Percentiles rank a stretch among this genome's conserved stretches.
These are phyloP conservation scores for Calameuta filiformis DNA, from an alignment of 2,888 invertebrate species.

Conservation along the genomic window DNA sequence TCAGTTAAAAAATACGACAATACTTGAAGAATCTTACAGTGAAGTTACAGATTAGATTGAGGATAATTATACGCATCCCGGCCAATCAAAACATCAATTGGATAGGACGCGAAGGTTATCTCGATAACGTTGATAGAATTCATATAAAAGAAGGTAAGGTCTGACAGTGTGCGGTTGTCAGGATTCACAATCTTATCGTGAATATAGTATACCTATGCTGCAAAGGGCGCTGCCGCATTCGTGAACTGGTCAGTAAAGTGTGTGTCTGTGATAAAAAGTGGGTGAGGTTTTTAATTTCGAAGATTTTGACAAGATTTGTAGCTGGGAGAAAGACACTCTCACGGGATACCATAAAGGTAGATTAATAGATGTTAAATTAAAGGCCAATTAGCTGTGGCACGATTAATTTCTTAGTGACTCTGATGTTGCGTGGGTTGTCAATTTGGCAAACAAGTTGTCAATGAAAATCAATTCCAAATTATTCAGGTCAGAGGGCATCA, in stretches of 20 bases:
- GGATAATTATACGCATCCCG: neutral
- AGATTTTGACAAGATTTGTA: conserved; percentile 1
- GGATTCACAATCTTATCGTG: conserved; percentile 26
- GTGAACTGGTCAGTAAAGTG: conserved; percentile 45
- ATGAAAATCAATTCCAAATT: conserved; percentile 60
- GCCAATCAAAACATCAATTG: neutral
- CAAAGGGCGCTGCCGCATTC: conserved; percentile 61
- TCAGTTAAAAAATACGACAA: neutral
- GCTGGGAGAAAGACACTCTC: neutral
- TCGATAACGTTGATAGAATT: neutral
- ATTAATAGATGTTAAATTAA: neutral
- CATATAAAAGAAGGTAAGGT: neutral
- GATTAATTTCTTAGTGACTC: neutral
- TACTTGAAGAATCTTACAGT: neutral
- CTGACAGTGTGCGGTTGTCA: neutral
- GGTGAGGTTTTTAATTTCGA: conserved; percentile 41
- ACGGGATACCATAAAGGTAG: neutral
- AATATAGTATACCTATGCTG: conserved; percentile 43
- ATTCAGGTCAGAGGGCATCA: conserved; percentile 60
- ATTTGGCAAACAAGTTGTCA: conserved; percentile 55
- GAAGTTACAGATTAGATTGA: neutral
- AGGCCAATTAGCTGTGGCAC: neutral
- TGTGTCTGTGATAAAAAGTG: conserved; percentile 45
- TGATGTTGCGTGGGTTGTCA: conserved; percentile 28
- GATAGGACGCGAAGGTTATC: neutral